These are phyloP conservation scores for Saccostrea glomerata DNA, from an alignment of 1,140 invertebrate species.

Conservation along the genomic window DNA sequence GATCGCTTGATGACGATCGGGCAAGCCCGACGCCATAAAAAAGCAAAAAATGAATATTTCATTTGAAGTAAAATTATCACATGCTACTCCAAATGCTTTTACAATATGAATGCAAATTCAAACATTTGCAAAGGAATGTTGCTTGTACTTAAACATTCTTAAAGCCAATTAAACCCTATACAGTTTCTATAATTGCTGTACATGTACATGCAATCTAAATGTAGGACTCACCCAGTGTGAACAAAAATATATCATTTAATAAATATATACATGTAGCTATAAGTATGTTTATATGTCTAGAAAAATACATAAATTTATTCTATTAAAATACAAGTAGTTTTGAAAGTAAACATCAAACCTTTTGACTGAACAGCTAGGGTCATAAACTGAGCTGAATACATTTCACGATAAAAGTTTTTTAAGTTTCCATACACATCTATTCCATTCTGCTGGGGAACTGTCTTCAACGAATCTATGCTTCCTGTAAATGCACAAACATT, in stretches of 20 bases:
- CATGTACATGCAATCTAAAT: no score
- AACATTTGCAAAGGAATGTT: no score
- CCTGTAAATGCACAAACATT: slow-evolving; percentile 61
- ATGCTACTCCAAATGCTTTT: no score
- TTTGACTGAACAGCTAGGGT: slow-evolving; percentile 75
- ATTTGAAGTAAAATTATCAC: no score
- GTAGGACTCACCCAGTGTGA: background rate
- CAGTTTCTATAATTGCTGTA: no score
- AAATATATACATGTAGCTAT: background rate
- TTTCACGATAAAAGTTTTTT: slow-evolving; percentile 65
- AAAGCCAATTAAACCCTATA: no score
- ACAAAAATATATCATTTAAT: background rate
- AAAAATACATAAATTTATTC: background rate
- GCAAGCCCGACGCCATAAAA: no score
- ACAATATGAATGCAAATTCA: no score
- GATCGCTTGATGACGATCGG: no score
- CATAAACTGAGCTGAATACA: slow-evolving; percentile 77
- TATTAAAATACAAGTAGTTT: background rate
- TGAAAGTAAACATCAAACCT: slow-evolving; percentile 60
- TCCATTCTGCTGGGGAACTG: slow-evolving; percentile 64
- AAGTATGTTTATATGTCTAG: background rate
- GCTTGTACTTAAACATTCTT: no score
- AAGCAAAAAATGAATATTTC: no score
- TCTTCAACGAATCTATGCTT: slow-evolving; percentile 85
- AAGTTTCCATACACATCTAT: slow-evolving; percentile 73